Evolutionary conservation across 53 echinoderm and acorn worm genomes (phyloP).

Genomic region (Arbacia lixula): DNA sequence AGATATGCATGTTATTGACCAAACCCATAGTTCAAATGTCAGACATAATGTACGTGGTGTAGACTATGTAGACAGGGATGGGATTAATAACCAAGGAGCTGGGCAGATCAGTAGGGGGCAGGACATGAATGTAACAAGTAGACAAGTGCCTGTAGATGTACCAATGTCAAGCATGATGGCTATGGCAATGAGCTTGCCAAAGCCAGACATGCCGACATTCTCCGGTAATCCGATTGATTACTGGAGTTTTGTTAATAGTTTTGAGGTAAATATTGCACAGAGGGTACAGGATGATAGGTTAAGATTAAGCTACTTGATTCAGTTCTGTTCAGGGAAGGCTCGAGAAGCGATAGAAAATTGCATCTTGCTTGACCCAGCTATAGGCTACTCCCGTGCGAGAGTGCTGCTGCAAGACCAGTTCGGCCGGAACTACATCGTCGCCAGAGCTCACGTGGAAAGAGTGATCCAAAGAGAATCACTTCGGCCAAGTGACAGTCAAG

Average conservation of each 20-base stretch:
- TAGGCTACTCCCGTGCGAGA: not conserved
- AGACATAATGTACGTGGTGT: no score
- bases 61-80: no score
- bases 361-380: not conserved
- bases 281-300: not conserved
- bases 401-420: not conserved
- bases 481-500: slow-evolving; percentile 46
- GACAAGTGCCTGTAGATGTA: no score
- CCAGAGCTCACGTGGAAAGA: slow-evolving; percentile 7
- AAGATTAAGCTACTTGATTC: not conserved
- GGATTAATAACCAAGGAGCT: no score
- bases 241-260: slow-evolving; percentile 2
- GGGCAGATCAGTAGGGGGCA: no score
- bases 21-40: no score
- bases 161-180: slow-evolving; percentile 41
- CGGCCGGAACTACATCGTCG: not conserved
- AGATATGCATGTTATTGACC: no score
- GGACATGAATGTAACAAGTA: no score
- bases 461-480: not conserved
- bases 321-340: slow-evolving; percentile 14
- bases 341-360: slow-evolving; percentile 1
- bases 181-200: slow-evolving; percentile 43
- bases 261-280: not conserved
- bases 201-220: not conserved
- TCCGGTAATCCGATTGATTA: slow-evolving; percentile 6